Conservation (phyloP, 1,140 invertebrate genomes). For the Hormaphis cornu region DNA sequence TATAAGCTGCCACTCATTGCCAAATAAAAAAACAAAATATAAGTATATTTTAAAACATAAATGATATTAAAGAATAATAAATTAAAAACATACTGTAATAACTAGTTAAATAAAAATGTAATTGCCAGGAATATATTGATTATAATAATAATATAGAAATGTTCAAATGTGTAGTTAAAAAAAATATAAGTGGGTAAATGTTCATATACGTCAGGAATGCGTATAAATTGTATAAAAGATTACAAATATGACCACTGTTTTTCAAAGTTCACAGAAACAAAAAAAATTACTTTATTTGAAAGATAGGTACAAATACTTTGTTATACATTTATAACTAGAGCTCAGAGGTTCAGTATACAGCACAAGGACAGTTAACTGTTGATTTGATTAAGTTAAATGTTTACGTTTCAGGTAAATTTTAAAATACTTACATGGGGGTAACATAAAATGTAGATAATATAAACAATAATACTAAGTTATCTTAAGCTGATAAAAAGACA, state of each 20-base stretch:
- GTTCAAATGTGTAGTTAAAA: not conserved
- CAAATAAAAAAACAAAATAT: slow-evolving; percentile 7
- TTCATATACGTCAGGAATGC: too few species aligned
- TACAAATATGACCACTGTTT: not conserved
- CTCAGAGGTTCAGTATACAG: slow-evolving; percentile 17
- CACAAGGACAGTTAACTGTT: not conserved
- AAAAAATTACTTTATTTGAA: not conserved
- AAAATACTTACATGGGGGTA: not conserved
- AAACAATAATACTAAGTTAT: too few species aligned
- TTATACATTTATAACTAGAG: not conserved
- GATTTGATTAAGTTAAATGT: not conserved
- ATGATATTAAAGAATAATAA: slow-evolving; percentile 11
- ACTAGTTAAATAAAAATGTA: slow-evolving; percentile 1
- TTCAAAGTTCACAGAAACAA: not conserved
- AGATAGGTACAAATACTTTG: not conserved
- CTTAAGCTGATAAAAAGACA: too few species aligned
- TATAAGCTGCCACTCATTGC: slow-evolving; percentile 23
- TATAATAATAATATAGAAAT: not conserved
- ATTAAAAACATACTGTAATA: slow-evolving; percentile 16
- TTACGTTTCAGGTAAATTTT: not conserved
- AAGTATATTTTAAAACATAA: slow-evolving; percentile 1
- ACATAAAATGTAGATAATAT: not conserved
- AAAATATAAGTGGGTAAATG: not conserved
- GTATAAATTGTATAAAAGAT: not conserved
- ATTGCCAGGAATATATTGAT: not conserved